A percentile compares a stretch with the other conserved stretches of the same genome.
These are phyloP conservation scores for Dione juno DNA, from an alignment of 2,888 invertebrate genomes.

Conservation along the genomic window DNA sequence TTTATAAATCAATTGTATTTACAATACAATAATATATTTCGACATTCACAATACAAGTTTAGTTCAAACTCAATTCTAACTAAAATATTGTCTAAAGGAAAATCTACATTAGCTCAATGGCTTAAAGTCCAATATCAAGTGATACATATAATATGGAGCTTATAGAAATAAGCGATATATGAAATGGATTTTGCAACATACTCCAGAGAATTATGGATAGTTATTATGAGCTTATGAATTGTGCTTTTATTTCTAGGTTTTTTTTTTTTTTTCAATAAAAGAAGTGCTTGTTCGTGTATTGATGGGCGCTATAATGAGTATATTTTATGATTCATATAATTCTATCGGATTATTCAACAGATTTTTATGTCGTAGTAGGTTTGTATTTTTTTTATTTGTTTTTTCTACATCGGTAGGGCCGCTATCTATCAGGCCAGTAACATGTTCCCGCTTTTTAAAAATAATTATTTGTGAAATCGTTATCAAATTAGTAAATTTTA, in stretches of 20 bases:
- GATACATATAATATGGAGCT: background rate
- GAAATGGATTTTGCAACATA: background rate
- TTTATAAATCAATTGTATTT: background rate
- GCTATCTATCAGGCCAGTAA: too few species aligned
- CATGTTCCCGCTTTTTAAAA: too few species aligned
- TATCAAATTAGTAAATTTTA: too few species aligned
- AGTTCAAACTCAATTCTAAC: background rate
- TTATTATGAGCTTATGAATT: background rate
- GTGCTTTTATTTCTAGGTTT: background rate
- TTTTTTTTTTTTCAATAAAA: background rate
- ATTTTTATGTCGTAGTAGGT: too few species aligned
- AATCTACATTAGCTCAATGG: background rate
- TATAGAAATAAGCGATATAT: constrained; percentile 8
- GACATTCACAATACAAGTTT: background rate
- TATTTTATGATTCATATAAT: background rate
- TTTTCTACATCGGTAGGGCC: too few species aligned
- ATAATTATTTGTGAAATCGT: too few species aligned
- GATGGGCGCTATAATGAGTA: background rate
- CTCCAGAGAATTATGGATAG: constrained; percentile 7
- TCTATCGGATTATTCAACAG: too few species aligned
- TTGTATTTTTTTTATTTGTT: too few species aligned
- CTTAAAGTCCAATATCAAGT: background rate
- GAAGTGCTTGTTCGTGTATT: background rate
- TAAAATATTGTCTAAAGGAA: background rate
- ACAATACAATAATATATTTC: background rate